phyloP scores from a whole-genome alignment of 2,888 invertebrate species.

The Gnatocerus cornutus region DNA sequence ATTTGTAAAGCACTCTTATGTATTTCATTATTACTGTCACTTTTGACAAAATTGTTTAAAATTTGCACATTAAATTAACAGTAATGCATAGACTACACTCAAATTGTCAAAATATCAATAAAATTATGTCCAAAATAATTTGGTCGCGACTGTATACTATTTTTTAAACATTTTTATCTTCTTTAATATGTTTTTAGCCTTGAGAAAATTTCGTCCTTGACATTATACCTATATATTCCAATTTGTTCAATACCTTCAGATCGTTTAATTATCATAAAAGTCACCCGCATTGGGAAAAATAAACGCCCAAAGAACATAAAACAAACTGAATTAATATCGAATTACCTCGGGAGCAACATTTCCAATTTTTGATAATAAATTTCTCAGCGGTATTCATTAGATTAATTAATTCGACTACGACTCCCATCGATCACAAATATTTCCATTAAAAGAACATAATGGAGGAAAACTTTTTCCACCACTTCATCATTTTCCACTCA shows the following conservation, averaged over 20 bases:
- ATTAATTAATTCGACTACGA: constrained; percentile 8
- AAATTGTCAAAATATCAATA: too few relatives aligned
- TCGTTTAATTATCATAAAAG: constrained; percentile 1
- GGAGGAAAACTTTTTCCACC: not conserved
- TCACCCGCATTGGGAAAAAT: constrained; percentile 8
- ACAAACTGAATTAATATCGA: constrained; percentile 3
- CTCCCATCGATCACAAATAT: constrained; percentile 6
- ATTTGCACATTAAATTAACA: too few relatives aligned
- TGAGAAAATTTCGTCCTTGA: constrained; percentile 6
- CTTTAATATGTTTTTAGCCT: not conserved
- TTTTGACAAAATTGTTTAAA: too few relatives aligned
- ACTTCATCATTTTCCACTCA: not conserved
- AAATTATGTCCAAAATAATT: too few relatives aligned
- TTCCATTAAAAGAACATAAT: constrained; percentile 8
- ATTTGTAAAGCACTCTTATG: too few relatives aligned
- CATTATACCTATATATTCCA: not conserved
- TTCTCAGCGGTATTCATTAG: constrained; percentile 13
- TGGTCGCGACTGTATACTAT: too few relatives aligned
- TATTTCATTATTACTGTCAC: too few relatives aligned
- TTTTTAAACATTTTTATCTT: too few relatives aligned
- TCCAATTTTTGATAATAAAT: constrained; percentile 19
- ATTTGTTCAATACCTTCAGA: not conserved
- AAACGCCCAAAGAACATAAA: constrained; percentile 6
- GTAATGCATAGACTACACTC: too few relatives aligned
- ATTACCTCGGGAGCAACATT: constrained; percentile 5